phyloP scores from a whole-genome alignment of 1,140 invertebrate genomes.

The Saccostrea glomerata region DNA sequence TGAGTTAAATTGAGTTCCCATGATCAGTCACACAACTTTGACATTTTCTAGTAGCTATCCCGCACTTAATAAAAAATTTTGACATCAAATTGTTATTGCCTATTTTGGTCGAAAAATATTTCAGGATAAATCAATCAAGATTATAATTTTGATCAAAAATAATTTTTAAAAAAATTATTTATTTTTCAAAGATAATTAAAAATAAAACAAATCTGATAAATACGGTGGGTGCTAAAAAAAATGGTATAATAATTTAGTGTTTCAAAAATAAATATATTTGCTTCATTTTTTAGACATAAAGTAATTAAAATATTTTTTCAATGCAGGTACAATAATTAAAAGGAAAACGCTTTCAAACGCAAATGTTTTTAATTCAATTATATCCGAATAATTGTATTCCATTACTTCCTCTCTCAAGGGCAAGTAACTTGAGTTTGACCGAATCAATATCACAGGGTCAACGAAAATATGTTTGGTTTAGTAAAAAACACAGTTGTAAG shows the following conservation, averaged over 20 bases:
- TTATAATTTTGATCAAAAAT: no score
- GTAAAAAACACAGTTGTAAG: background rate
- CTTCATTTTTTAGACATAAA: background rate
- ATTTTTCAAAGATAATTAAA: no score
- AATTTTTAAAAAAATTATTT: no score
- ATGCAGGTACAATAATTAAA: background rate
- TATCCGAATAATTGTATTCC: background rate
- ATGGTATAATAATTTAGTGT: background rate
- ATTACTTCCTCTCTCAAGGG: background rate
- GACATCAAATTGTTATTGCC: no score
- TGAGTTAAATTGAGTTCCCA: constrained; percentile 16
- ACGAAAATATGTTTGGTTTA: constrained; percentile 8
- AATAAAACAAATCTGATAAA: no score
- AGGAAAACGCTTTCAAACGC: background rate
- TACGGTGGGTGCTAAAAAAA: no score
- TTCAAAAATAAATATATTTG: background rate
- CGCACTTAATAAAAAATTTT: background rate
- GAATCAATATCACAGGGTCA: background rate
- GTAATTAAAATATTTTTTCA: background rate
- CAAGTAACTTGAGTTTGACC: background rate
- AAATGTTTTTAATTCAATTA: background rate
- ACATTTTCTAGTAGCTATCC: constrained; percentile 33
- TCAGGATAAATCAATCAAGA: no score
- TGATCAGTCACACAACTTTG: constrained; percentile 9
- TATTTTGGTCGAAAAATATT: no score